A percentile compares a stretch with the other conserved stretches of the same genome.
Evolutionary conservation across 2,888 invertebrate genomes (phyloP).

Genomic region (Escarpia spicata): DNA sequence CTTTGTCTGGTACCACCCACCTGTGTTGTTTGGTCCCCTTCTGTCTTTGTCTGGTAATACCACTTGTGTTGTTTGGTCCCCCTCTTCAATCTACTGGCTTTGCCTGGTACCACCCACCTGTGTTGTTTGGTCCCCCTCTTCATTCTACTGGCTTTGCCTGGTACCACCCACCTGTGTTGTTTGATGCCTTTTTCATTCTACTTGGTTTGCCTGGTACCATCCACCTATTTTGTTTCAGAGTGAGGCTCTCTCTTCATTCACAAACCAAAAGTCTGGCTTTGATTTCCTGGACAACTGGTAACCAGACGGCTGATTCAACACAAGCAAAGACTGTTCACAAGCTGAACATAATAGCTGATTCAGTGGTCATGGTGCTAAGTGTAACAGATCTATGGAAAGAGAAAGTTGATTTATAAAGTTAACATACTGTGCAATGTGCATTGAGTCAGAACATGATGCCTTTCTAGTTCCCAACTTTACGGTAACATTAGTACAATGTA

Average conservation of each 20-base stretch:
- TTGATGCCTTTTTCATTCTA: background rate
- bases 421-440: background rate
- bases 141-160: too few relatives aligned
- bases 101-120: background rate
- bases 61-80: background rate
- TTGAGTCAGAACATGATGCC: background rate
- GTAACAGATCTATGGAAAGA: background rate
- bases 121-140: background rate
- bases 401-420: too few relatives aligned
- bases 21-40: too few relatives aligned
- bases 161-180: too few relatives aligned
- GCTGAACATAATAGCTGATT: too few relatives aligned
- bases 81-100: too few relatives aligned
- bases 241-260: background rate
- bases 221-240: background rate
- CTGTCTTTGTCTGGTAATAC: background rate
- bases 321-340: background rate
- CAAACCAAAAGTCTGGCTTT: background rate
- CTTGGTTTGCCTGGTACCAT: background rate
- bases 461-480: background rate
- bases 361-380: background rate
- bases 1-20: too few relatives aligned
- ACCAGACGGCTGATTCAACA: background rate
- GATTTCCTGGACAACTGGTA: conserved; percentile 7
- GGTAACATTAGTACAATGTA: background rate